Conservation (phyloP, 2,888 invertebrate genomes). For the Netelia virgata region DNA sequence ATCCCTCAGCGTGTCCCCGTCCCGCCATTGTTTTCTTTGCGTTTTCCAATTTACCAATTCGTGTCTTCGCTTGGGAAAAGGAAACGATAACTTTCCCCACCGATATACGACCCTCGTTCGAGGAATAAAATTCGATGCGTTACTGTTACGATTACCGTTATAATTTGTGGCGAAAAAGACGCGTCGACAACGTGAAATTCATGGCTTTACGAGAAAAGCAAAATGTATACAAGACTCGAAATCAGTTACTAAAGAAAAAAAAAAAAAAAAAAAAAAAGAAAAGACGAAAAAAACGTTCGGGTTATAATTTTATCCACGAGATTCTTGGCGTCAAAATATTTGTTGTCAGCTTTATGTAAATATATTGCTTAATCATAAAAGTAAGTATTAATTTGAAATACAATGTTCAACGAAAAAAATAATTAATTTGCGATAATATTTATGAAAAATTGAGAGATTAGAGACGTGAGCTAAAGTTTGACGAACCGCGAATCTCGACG, state of each 20-base stretch:
- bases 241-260: not conserved
- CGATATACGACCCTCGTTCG: not conserved
- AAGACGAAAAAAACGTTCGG: not conserved
- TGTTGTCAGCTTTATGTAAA: not conserved
- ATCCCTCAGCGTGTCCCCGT: not conserved
- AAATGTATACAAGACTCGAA: not conserved
- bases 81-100: conserved; percentile 22
- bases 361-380: not conserved
- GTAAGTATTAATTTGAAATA: no score
- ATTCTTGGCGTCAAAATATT: not conserved
- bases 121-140: not conserved
- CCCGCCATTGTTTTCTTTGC: conserved; percentile 38
- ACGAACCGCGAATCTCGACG: not conserved
- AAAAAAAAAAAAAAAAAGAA: not conserved
- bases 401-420: no score
- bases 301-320: not conserved
- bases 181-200: not conserved
- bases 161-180: not conserved
- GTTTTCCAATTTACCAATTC: conserved; percentile 42
- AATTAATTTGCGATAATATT: no score
- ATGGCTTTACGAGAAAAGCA: not conserved
- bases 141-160: not conserved
- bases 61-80: conserved; percentile 14
- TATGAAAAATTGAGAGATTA: not conserved
- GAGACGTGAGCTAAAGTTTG: not conserved